A percentile compares a stretch with the other conserved stretches of the same genome.
These are phyloP conservation scores for Zaprionus davidi DNA, from an alignment of 1,140 invertebrate species.

Conservation along the genomic window DNA sequence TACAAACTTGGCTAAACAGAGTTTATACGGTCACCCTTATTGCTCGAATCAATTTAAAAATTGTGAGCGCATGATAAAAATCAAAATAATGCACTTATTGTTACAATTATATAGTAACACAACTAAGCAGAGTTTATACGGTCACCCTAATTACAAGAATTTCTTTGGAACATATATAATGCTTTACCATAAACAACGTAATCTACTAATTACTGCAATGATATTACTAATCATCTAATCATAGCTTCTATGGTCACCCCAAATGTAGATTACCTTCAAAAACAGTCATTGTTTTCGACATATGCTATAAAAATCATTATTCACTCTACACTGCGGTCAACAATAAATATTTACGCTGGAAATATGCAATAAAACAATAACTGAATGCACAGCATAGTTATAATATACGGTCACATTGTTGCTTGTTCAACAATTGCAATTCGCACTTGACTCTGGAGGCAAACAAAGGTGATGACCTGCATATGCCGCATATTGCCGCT, in stretches of 20 bases:
- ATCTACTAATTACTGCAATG: not conserved
- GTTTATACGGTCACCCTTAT: not conserved
- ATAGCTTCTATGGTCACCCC: not conserved
- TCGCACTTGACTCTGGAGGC: slow-evolving; percentile 38
- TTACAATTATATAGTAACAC: no score
- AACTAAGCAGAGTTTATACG: not conserved
- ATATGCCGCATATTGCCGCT: slow-evolving; percentile 27
- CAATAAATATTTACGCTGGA: slow-evolving; percentile 8
- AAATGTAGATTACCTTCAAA: not conserved
- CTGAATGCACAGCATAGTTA: slow-evolving; percentile 3
- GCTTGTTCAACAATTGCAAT: slow-evolving; percentile 18
- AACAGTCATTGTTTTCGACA: not conserved
- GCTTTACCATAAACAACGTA: not conserved
- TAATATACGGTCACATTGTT: slow-evolving; percentile 23
- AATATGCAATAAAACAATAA: slow-evolving; percentile 2
- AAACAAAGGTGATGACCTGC: slow-evolving; percentile 37
- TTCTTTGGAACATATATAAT: not conserved
- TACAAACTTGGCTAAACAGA: not conserved
- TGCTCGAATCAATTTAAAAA: not conserved
- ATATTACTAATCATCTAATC: not conserved
- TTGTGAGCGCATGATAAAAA: not conserved
- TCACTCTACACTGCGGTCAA: not conserved
- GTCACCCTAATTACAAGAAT: not conserved
- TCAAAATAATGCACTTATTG: not conserved
- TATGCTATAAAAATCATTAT: slow-evolving; percentile 1